A percentile compares a stretch with the other conserved stretches of the same genome.
Conservation (phyloP, 2,113 vertebrate genomes). For the Papio anubis region DNA sequence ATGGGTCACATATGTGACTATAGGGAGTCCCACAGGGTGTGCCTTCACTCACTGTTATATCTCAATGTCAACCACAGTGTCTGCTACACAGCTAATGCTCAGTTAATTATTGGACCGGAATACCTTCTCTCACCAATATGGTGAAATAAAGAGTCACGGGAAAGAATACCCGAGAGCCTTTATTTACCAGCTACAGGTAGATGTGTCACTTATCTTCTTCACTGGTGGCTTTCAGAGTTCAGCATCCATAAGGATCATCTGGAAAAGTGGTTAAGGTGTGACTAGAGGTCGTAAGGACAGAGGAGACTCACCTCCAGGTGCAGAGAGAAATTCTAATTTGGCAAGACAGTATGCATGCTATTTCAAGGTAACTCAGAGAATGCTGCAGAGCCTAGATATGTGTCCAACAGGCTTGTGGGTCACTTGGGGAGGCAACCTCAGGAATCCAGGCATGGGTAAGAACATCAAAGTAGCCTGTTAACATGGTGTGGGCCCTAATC, state of each 20-base stretch:
- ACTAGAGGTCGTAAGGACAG: not conserved
- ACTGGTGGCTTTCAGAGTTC: not conserved
- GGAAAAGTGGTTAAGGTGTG: not conserved
- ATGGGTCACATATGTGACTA: not conserved
- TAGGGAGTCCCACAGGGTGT: not conserved
- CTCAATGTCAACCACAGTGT: not conserved
- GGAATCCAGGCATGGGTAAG: not conserved
- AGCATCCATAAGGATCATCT: fast-evolving
- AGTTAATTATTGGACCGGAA: not conserved
- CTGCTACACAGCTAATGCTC: not conserved
- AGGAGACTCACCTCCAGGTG: not conserved
- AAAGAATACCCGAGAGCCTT: not conserved
- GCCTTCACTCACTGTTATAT: not conserved
- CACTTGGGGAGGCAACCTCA: not conserved
- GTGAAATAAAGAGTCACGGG: not conserved
- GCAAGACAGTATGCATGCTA: too few species aligned
- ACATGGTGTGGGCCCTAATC: not conserved
- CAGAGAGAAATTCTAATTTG: not conserved
- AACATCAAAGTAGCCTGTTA: not conserved
- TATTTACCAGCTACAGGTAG: not conserved
- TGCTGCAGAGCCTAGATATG: not conserved
- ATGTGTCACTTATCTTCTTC: not conserved
- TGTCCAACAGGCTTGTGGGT: not conserved
- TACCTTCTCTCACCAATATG: not conserved
- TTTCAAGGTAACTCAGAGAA: not conserved